Percentiles rank a stretch among this genome's conserved stretches.
phyloP scores from a whole-genome alignment of 2,888 invertebrate genomes.

The Acleris cristana region DNA sequence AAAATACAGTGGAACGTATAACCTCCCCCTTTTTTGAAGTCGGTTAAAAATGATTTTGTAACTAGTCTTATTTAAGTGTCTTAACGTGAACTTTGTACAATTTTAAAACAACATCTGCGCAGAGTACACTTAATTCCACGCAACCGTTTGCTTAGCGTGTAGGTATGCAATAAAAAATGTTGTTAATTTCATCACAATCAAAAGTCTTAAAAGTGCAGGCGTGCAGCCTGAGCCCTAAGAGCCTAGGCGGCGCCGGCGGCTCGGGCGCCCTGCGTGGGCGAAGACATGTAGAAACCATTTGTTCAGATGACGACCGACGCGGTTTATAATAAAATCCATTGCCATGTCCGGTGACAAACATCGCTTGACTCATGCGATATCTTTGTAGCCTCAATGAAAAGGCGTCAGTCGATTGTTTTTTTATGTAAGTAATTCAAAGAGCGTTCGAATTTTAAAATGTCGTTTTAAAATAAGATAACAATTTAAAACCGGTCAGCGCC shows the following conservation, averaged over 20 bases:
- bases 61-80: too few species aligned
- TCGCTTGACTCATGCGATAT: slow-evolving; percentile 49
- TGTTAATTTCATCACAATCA: too few species aligned
- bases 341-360: slow-evolving; percentile 66
- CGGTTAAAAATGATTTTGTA: too few species aligned
- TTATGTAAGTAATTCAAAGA: slow-evolving; percentile 16
- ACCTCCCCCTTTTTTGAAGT: too few species aligned
- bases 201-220: too few species aligned
- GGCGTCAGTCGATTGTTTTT: slow-evolving; percentile 23
- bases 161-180: too few species aligned
- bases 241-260: slow-evolving; percentile 43
- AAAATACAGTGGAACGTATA: too few species aligned
- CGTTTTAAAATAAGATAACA: slow-evolving; percentile 5
- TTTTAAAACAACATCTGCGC: too few species aligned
- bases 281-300: slow-evolving; percentile 74
- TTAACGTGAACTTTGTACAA: too few species aligned
- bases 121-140: too few species aligned
- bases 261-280: slow-evolving; percentile 62
- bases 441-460: slow-evolving; percentile 9
- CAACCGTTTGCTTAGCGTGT: too few species aligned
- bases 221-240: background rate
- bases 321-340: slow-evolving; percentile 80
- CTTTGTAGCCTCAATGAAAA: slow-evolving; percentile 32
- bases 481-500: slow-evolving; percentile 1
- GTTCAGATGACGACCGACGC: slow-evolving; percentile 69